Conservation (phyloP, 2,797 vertebrate species). For the Rhinichthys osculus region DNA sequence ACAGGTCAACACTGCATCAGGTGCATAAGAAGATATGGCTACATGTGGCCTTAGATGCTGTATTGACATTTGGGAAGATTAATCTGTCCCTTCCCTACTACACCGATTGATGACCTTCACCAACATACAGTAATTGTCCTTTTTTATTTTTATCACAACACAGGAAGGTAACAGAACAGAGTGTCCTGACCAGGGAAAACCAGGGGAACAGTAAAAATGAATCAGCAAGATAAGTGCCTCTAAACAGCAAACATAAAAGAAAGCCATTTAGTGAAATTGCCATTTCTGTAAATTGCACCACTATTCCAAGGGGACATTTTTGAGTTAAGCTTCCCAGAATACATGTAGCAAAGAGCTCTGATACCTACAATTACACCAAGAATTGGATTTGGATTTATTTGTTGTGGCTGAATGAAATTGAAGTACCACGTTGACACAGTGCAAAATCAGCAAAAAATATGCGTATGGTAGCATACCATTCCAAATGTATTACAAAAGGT, state of each 20-base stretch:
- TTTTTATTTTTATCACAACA: background rate
- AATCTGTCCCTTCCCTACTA: background rate
- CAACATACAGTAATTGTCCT: background rate
- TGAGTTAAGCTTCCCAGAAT: background rate
- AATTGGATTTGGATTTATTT: constrained; percentile 15
- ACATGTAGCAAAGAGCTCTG: background rate
- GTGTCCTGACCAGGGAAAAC: background rate
- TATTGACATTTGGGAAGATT: background rate
- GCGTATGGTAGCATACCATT: background rate
- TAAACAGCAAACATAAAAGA: constrained; percentile 34
- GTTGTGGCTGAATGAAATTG: background rate
- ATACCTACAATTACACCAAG: constrained; percentile 15
- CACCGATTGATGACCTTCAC: constrained; percentile 10
- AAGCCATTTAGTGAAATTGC: constrained; percentile 19
- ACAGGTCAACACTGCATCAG: background rate
- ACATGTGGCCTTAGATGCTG: background rate
- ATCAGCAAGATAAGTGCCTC: constrained; percentile 11
- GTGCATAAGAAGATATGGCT: background rate
- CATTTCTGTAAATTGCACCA: constrained; percentile 29
- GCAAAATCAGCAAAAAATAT: constrained; percentile 16
- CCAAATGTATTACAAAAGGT: constrained; percentile 5
- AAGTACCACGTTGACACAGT: constrained; percentile 1
- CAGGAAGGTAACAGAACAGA: background rate
- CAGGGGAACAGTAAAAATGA: constrained; percentile 7
- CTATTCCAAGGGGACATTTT: constrained; percentile 1